phyloP scores from a whole-genome alignment of 2,888 invertebrate genomes.

The Lamellibrachia satsuma region DNA sequence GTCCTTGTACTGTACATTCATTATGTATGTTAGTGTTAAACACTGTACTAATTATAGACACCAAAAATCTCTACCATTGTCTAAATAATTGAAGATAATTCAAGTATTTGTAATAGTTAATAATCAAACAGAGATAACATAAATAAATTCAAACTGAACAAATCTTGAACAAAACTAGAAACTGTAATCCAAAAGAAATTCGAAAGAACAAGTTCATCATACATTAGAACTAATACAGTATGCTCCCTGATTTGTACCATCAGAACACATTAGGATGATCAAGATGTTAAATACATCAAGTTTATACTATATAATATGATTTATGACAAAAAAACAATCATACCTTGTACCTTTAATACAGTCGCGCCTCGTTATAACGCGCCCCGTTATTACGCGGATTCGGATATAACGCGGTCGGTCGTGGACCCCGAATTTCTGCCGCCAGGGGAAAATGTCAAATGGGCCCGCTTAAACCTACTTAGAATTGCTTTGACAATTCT shows the following conservation, averaged over 20 bases:
- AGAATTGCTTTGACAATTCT: too few relatives aligned
- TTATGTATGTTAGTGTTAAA: neutral
- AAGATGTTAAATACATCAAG: neutral
- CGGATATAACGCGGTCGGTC: too few relatives aligned
- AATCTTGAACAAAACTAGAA: neutral
- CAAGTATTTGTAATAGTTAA: neutral
- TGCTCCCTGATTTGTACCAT: neutral
- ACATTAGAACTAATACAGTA: neutral
- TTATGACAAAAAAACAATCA: neutral
- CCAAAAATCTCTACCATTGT: neutral
- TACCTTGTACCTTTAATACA: neutral
- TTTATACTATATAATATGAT: neutral
- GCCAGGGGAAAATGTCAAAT: too few relatives aligned
- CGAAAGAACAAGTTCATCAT: neutral
- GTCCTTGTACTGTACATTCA: neutral
- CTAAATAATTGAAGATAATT: neutral
- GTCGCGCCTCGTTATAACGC: too few relatives aligned
- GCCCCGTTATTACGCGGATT: too few relatives aligned
- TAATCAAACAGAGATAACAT: neutral
- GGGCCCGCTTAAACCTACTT: too few relatives aligned
- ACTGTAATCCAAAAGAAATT: neutral
- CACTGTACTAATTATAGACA: neutral
- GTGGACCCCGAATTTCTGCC: too few relatives aligned
- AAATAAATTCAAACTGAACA: neutral
- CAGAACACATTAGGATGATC: too few relatives aligned